Evolutionary conservation across 1,140 invertebrate species (phyloP), one percentile per base, ranked within the genome.

Genomic region (Aphaenogaster rudis): DNA sequence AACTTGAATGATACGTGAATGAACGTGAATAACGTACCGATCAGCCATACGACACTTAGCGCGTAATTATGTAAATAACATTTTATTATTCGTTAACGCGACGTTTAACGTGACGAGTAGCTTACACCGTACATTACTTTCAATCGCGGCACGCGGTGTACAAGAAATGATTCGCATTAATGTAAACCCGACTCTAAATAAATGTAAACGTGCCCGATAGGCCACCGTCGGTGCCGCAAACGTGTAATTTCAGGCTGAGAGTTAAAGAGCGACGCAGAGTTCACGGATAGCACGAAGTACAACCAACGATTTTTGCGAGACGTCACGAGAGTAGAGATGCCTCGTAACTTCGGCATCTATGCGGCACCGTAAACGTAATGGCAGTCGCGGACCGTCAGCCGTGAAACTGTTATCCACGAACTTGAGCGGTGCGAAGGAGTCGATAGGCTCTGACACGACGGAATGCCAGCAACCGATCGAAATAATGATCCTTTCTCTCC

Each of bases 361-460:
- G 66, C 79, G 50, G 33, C 72, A 81, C 61, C 80, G 81, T 61
- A 89, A 93, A 90, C 87, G 78, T 92, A 88, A 92, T 92, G 88
- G 77, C 71, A 63, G 86, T 88, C 39, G 84, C 88, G 59, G 63
- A 80, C 48, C 64, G 66, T 81, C 69, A 50, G 77, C 48, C 77
- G 45, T 82, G 84, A 90, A 66, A 82, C 84, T 87, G 67, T 86
- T 77, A 84, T 67, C 33, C 86, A 81, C 59, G 52, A 59, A 63
- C 33, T 67, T 48, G 39, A n/a, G 45, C n/a, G 54, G 64, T 48
- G 63, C 21, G 76, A 80, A 59, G 45, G 86, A 88, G 79, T 87
- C 79, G 67, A 78, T 80, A 72, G 54, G 48, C 63, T 80, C 59
- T n/a, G 69, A 76, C 45, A 45, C 54, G 59, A 63, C 74, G 81